Base-by-base conservation (phyloP, 2,888 invertebrate genomes). In the Cephus sareptanus region DNA sequence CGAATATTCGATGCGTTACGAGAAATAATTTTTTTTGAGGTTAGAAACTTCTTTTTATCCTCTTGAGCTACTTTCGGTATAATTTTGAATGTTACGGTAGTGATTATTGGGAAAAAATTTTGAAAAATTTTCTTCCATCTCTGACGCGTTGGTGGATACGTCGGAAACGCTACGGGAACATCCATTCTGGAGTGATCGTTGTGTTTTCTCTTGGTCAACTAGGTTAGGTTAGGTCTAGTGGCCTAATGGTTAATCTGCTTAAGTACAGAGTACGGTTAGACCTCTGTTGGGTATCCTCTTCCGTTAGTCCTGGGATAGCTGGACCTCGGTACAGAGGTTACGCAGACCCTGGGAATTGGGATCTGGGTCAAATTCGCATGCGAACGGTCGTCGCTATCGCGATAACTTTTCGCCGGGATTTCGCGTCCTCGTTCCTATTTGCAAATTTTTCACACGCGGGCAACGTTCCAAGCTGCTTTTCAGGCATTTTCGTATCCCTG, bases 311-410 rank as follows among this genome's bases (percentile, higher is more conserved):
- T 23, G 23, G 56, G 56, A 9, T 9, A 9, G 15, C 6, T 23
- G 23, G 23, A 23, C 15, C 9, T 9, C 2, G 23, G 56, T 23
- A 56, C 23, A 56, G 56, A 3, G 35, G 35, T 35, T 56, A 75
- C 78, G 78, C 79, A 77, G 82, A 80, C 79, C 40, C 34, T 69
- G 77, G 77, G 69, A 75, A 78, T 71, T 75, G 71, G 23, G 75
- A 77, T 77, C 75, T 77, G 71, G 77, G 77, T 77, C 77, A 77
- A 77, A 77, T 77, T 77, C 75, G 33, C 75, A 75, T n/a, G 74
- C 2, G 74, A 35, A 75, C 56, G 56, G 69, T 37, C 15, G 23
- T 69, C 11, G 33, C 35, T 23, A 77, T 56, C 77, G 33, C 33
- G 33, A 74, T 77, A 74, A 15, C 35, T 34, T 74, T 23, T 30